These are phyloP conservation scores for Pediacus dermestoides DNA, from an alignment of 2,888 invertebrate genomes.

Conservation along the genomic window DNA sequence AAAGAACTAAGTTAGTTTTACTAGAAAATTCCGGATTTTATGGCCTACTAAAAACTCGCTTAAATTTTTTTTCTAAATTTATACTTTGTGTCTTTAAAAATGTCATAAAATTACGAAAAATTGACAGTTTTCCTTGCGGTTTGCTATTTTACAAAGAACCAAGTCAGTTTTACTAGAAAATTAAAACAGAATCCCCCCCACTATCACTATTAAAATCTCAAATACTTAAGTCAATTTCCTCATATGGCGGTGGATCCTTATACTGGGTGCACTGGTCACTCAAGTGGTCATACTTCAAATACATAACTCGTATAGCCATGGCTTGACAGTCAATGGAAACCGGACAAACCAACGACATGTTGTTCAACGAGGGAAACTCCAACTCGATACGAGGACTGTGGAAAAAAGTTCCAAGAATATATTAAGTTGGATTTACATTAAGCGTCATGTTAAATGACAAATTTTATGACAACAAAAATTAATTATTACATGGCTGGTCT, in stretches of 20 bases:
- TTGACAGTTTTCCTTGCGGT: not conserved
- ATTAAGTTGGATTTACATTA: no score
- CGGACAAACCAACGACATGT: conserved; percentile 51
- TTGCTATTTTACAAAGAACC: no score
- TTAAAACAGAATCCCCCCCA: not conserved
- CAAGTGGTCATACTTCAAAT: conserved; percentile 55
- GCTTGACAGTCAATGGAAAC: conserved; percentile 46
- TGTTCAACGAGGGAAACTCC: conserved; percentile 48
- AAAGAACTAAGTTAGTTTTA: no score
- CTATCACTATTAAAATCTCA: not conserved
- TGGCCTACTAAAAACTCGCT: no score
- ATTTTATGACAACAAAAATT: no score
- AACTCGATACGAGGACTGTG: conserved; percentile 46
- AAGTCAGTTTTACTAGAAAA: no score
- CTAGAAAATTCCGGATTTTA: no score
- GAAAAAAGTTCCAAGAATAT: no score
- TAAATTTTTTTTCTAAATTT: no score
- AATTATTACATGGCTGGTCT: conserved; percentile 37
- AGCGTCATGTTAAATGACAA: no score
- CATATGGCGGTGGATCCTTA: conserved; percentile 1
- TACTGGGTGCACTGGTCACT: conserved; percentile 50
- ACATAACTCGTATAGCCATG: conserved; percentile 52
- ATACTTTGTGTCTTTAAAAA: no score
- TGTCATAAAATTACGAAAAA: no score
- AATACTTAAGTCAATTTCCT: not conserved